Evolutionary conservation across 2,888 invertebrate species (phyloP), one percentile per base, ranked within the genome.

Genomic region (Cacoxenus indagator): DNA sequence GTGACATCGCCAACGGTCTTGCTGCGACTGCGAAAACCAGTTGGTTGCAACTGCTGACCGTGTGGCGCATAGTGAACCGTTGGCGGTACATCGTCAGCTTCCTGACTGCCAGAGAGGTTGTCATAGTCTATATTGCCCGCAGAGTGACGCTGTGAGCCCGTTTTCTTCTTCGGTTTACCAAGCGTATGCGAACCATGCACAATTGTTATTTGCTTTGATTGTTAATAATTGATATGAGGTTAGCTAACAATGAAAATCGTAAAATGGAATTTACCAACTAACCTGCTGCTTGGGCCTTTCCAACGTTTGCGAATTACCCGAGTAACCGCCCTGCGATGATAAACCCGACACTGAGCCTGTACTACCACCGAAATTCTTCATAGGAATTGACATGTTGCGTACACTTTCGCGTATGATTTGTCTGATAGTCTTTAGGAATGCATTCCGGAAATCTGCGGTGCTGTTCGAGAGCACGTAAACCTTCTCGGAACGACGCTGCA

Each of bases 401-500:
- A 98, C 98, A 71, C 97, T 97, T 89, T 98, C 98, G 74, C 98
- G 92, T 83, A 98, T 98, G 76, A 98, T 98, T 89, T 98, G 98
- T 67, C 98, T 92, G 83, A 98, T 98, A 70, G 97, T 98, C 90
- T 97, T 96, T 84, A 98, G 91, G 91, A 98, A 98, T 77, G 97
- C 97, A 89, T 97, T 97, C 78, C 98, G 93, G 89, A 98, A 98
- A 88, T 98, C 98, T 70, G 94, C 94, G 66, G 98, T 97, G 88
- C 97, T 97, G 78, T 98, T 98, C 64, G 97, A 97, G 71, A 98
- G 91, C 78, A 98, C 97, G 88, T 98, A 98, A 77, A 97, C 95
- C 89, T 97, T 97, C 89, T 98, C 98, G 6, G 97, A 96, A 78
- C 98, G 92, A 72, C 97, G 92, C 86, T 98, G 97, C 77, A 96